A percentile compares a stretch with the other conserved stretches of the same genome.
These are phyloP conservation scores for Anisognathus igniventris DNA, from an alignment of 2,797 vertebrate species.

Conservation along the genomic window DNA sequence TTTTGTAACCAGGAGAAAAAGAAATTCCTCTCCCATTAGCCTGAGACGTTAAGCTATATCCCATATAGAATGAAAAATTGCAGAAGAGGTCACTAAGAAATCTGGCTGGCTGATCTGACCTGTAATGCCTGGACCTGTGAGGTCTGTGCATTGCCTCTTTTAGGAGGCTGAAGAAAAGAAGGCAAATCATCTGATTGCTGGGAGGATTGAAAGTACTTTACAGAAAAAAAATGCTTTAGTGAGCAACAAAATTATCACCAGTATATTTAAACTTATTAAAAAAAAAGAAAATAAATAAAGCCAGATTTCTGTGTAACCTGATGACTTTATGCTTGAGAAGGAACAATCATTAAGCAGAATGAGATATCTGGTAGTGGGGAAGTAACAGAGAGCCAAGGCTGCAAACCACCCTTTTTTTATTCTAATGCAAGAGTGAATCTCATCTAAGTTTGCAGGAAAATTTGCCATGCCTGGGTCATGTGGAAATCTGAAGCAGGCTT, in stretches of 20 bases:
- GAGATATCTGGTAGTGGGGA: background rate
- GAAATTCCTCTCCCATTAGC: background rate
- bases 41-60: background rate
- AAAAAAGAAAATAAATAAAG: background rate
- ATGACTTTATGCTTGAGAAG: background rate
- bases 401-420: background rate
- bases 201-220: background rate
- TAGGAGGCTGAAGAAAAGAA: background rate
- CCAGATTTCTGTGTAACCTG: background rate
- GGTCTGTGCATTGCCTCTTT: background rate
- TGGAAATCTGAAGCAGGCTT: background rate
- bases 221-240: background rate
- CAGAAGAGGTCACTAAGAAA: background rate
- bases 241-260: background rate
- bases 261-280: background rate
- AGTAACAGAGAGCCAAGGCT: background rate
- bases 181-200: background rate
- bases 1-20: background rate
- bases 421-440: background rate
- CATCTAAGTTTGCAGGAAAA: background rate
- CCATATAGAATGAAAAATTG: background rate
- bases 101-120: background rate
- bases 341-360: background rate
- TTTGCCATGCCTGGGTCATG: background rate
- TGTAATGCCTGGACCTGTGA: background rate